Percentiles rank a stretch among this genome's conserved stretches.
phyloP scores from a whole-genome alignment of 2,797 vertebrate species.

The Poecilia wingei region DNA sequence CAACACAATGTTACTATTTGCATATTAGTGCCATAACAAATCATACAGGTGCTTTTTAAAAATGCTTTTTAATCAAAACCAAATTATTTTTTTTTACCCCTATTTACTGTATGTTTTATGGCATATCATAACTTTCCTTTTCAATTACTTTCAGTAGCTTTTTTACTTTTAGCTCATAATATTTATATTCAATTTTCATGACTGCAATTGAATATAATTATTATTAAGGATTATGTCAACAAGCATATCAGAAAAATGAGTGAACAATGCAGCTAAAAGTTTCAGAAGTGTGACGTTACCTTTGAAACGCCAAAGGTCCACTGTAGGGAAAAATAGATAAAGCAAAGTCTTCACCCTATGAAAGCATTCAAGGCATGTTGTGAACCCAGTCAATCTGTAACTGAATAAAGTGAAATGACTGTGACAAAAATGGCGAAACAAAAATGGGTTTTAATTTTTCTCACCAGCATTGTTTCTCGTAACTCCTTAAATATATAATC shows the following conservation, averaged over 20 bases:
- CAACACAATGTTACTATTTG: not conserved
- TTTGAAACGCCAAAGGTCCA: not conserved
- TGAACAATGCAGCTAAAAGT: not conserved
- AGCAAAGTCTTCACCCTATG: not conserved
- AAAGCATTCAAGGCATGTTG: not conserved
- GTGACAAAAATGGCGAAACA: not conserved
- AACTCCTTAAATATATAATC: not conserved
- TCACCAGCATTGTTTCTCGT: not conserved
- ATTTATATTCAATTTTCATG: not conserved
- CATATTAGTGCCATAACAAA: not conserved
- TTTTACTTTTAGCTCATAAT: not conserved
- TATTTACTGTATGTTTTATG: not conserved
- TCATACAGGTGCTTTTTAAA: not conserved
- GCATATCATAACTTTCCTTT: not conserved
- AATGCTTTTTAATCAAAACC: not conserved
- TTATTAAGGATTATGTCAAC: not conserved
- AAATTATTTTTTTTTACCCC: not conserved
- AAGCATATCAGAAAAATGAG: not conserved
- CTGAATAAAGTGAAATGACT: not conserved
- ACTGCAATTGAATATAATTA: not conserved
- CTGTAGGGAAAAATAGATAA: not conserved
- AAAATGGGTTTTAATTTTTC: not conserved
- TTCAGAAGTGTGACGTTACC: not conserved
- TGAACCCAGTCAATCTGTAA: not conserved
- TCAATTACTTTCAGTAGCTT: not conserved